phyloP scores from a whole-genome alignment of 1,140 invertebrate species.

The Theocolax elegans region DNA sequence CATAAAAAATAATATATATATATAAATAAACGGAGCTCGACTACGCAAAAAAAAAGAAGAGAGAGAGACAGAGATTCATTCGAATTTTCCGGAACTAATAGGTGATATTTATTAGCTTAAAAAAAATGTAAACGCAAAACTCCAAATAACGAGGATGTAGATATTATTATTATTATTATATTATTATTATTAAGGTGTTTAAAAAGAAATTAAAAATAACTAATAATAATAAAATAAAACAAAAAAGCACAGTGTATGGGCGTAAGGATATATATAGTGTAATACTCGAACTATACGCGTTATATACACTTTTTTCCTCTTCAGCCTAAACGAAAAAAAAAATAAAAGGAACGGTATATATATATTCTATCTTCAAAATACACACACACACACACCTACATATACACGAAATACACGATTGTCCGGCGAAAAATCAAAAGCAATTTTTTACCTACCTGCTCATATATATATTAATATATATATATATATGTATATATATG shows the following conservation, averaged over 20 bases:
- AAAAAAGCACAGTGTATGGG: constrained; percentile 1
- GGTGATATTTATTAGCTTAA: constrained; percentile 36
- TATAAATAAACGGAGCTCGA: too few species aligned
- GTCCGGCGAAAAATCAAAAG: constrained; percentile 33
- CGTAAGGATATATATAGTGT: background rate
- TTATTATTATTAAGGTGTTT: too few species aligned
- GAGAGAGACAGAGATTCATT: constrained; percentile 28
- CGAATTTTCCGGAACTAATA: constrained; percentile 27
- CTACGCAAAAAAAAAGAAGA: too few species aligned
- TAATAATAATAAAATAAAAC: background rate
- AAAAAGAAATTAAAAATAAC: constrained; percentile 8
- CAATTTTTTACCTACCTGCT: constrained; percentile 27
- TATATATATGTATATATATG: background rate
- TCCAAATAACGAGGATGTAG: background rate
- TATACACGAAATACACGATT: too few species aligned
- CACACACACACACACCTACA: too few species aligned
- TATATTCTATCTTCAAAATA: background rate
- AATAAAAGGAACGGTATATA: background rate
- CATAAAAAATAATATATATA: background rate
- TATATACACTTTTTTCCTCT: background rate
- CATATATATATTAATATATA: background rate
- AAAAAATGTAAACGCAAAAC: constrained; percentile 17
- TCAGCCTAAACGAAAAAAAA: background rate
- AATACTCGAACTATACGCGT: too few species aligned
- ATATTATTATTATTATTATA: too few species aligned